phyloP scores from a whole-genome alignment of 2,888 invertebrate genomes.

The Pyrochroa serraticornis region DNA sequence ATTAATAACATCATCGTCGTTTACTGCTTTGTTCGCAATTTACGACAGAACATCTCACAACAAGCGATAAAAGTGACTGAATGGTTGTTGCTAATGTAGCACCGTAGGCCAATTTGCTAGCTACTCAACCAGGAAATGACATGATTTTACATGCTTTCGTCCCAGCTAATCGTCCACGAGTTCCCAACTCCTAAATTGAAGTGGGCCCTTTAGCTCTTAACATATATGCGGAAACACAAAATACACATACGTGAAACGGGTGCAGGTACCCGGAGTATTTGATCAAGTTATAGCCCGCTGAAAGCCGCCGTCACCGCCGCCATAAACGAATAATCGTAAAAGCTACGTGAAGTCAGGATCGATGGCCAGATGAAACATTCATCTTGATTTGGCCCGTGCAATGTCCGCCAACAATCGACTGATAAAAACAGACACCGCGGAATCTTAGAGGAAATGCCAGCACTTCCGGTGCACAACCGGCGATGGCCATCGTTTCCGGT shows the following conservation, averaged over 20 bases:
- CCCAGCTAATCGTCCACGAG: too few relatives aligned
- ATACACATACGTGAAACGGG: too few relatives aligned
- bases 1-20: too few relatives aligned
- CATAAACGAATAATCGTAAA: conserved; percentile 45
- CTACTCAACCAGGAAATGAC: too few relatives aligned
- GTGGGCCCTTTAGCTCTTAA: not conserved
- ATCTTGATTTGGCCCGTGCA: conserved; percentile 46
- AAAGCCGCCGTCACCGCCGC: conserved; percentile 30
- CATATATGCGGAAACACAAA: not conserved
- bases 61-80: too few relatives aligned
- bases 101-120: too few relatives aligned
- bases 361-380: conserved; percentile 41
- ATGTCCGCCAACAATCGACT: conserved; percentile 40
- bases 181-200: too few relatives aligned
- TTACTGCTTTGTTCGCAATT: too few relatives aligned
- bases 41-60: too few relatives aligned
- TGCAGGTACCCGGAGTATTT: conserved; percentile 14
- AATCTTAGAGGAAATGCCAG: conserved; percentile 45
- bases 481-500: conserved; percentile 47
- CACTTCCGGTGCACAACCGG: conserved; percentile 45
- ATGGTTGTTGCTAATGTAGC: too few relatives aligned
- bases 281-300: conserved; percentile 36
- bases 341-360: conserved; percentile 35
- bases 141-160: too few relatives aligned
- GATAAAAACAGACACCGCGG: conserved; percentile 46